These are phyloP conservation scores for Sinocyclocheilus grahami DNA, from an alignment of 2,113 vertebrate genomes.

Conservation along the genomic window DNA sequence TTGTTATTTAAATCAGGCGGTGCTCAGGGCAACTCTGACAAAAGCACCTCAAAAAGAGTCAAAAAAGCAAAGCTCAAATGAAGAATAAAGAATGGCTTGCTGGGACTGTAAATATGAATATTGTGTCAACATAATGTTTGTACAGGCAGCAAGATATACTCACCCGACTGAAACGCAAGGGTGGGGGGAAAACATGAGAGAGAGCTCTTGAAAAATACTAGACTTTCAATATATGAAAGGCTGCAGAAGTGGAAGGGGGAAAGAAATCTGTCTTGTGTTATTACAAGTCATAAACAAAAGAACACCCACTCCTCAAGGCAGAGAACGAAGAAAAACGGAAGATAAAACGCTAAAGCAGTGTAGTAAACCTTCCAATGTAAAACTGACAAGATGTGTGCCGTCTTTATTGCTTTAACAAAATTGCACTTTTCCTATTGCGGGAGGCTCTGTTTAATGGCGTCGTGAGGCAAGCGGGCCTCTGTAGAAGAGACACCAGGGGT, in stretches of 20 bases:
- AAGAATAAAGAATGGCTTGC: conserved; percentile 34
- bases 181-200: conserved; percentile 64
- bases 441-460: conserved; percentile 44
- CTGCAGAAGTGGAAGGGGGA: conserved; percentile 21
- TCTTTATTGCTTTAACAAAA: conserved; percentile 49
- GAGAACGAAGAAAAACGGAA: conserved; percentile 40
- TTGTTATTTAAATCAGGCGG: conserved; percentile 40
- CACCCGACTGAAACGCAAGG: conserved; percentile 16
- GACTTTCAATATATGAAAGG: conserved; percentile 56
- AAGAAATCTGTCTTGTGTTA: conserved; percentile 50
- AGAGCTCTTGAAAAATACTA: conserved; percentile 77
- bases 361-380: conserved; percentile 54
- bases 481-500: conserved; percentile 34
- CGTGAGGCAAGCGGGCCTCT: conserved; percentile 15
- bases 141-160: conserved; percentile 12
- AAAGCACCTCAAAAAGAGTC: conserved; percentile 28
- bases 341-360: conserved; percentile 47
- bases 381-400: conserved; percentile 53
- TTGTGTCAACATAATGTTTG: conserved; percentile 48
- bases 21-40: conserved; percentile 43
- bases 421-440: conserved; percentile 30
- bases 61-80: conserved; percentile 28
- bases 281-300: conserved; percentile 61
- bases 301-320: conserved; percentile 51
- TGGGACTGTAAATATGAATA: conserved; percentile 49